Evolutionary conservation across 2,113 vertebrate genomes (phyloP).

Genomic region (Tachysurus vachellii): DNA sequence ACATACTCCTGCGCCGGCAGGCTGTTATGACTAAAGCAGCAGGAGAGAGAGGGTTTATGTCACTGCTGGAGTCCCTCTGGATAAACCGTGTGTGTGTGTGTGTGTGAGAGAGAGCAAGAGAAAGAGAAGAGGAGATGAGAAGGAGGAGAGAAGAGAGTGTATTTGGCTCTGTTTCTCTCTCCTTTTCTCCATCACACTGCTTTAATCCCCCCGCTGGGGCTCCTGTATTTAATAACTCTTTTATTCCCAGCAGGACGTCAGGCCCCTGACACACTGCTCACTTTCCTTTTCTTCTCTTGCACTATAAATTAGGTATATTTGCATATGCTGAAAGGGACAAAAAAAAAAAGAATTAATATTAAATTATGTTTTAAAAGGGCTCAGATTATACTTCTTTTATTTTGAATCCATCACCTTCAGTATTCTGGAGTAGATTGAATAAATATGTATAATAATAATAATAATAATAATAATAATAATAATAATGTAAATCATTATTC

Average conservation of each 20-base stretch:
- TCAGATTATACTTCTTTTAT: background rate
- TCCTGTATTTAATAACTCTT: constrained; percentile 30
- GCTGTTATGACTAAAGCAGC: constrained; percentile 22
- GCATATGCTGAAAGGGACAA: background rate
- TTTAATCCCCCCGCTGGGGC: constrained; percentile 16
- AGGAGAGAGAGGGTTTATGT: constrained; percentile 18
- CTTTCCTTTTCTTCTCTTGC: constrained; percentile 10
- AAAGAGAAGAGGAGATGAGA: background rate
- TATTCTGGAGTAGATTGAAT: background rate
- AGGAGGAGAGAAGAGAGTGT: background rate
- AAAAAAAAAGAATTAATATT: background rate
- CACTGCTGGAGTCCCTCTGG: constrained; percentile 37
- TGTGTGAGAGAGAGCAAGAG: background rate
- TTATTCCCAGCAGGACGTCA: constrained; percentile 28
- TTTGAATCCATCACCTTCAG: background rate
- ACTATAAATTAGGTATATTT: constrained; percentile 22
- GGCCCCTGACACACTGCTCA: constrained; percentile 5
- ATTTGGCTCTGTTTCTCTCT: background rate
- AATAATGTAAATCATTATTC: background rate
- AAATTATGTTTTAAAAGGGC: background rate
- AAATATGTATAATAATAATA: background rate
- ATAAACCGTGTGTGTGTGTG: constrained; percentile 1
- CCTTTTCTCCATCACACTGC: background rate
- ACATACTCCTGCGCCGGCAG: constrained; percentile 1
- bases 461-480: background rate